Percentiles rank a stretch among this genome's conserved stretches.
phyloP scores from a whole-genome alignment of 2,797 vertebrate genomes.

The Oceanodroma leucorhoa region DNA sequence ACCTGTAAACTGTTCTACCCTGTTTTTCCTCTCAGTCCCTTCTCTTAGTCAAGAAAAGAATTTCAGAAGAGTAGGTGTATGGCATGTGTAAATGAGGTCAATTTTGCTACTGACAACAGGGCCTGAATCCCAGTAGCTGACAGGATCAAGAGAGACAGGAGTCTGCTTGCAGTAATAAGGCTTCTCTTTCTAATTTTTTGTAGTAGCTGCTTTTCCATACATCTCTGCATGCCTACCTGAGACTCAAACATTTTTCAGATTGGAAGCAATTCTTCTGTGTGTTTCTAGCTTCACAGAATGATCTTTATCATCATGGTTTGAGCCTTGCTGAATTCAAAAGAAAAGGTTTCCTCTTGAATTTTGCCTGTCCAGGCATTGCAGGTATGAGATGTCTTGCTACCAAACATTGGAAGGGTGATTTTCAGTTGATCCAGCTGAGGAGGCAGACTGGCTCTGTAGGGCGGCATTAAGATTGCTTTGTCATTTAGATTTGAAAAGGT shows the following conservation, averaged over 20 bases:
- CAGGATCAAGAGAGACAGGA: not conserved
- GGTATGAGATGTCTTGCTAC: not conserved
- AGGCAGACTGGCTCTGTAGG: not conserved
- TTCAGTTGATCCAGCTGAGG: not conserved
- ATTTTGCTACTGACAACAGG: not conserved
- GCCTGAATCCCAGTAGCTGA: not conserved
- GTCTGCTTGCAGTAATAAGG: not conserved
- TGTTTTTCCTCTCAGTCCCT: not conserved
- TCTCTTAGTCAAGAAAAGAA: not conserved
- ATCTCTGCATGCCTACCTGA: not conserved
- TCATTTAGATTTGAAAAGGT: not conserved
- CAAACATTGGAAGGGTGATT: not conserved
- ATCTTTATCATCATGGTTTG: not conserved
- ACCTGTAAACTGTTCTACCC: not conserved
- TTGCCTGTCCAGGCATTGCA: not conserved
- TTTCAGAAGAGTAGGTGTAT: not conserved
- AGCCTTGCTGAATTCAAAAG: not conserved
- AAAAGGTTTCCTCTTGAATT: not conserved
- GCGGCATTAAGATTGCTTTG: not conserved
- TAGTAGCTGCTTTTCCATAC: not conserved
- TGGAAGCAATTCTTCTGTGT: not conserved
- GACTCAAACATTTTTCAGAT: not conserved
- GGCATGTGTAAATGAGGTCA: not conserved
- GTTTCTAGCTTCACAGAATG: not conserved
- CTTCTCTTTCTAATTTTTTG: not conserved